Conservation (phyloP, 2,888 invertebrate species). For the Andrena fulva region DNA sequence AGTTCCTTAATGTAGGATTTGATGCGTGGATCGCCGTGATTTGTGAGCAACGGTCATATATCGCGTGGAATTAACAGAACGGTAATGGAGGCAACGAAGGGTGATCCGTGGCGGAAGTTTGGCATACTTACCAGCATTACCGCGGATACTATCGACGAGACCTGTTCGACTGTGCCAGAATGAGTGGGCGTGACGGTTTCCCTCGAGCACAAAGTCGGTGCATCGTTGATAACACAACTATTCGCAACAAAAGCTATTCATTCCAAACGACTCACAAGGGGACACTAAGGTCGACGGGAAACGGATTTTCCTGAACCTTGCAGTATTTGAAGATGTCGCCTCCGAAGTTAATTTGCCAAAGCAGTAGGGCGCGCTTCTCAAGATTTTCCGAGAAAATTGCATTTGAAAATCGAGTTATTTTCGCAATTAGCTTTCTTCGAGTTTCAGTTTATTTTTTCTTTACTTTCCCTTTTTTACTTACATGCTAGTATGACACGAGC, state of each 20-base stretch:
- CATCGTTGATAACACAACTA: constrained; percentile 11
- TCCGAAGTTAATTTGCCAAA: too few relatives aligned
- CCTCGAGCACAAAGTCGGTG: constrained; percentile 39
- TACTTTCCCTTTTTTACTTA: too few relatives aligned
- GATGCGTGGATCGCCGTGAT: not conserved
- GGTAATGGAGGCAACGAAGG: constrained; percentile 52
- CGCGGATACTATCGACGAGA: constrained; percentile 55
- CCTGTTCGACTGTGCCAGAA: constrained; percentile 49
- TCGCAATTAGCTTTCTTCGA: too few relatives aligned
- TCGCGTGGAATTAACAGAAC: constrained; percentile 53
- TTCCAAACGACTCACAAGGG: too few relatives aligned
- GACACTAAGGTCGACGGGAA: too few relatives aligned
- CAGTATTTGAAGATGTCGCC: too few relatives aligned
- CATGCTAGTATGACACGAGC: too few relatives aligned
- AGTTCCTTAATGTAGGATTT: not conserved
- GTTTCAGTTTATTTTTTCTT: too few relatives aligned
- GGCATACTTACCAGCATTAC: constrained; percentile 66
- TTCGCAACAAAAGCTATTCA: not conserved
- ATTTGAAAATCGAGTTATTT: too few relatives aligned
- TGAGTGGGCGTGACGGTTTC: constrained; percentile 67
- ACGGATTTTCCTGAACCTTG: too few relatives aligned
- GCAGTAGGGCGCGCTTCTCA: too few relatives aligned
- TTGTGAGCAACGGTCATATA: constrained; percentile 4
- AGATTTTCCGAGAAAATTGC: too few relatives aligned
- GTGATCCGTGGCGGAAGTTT: constrained; percentile 68